Conservation (phyloP, 2,888 invertebrate species). For the Zele albiditarsus region DNA sequence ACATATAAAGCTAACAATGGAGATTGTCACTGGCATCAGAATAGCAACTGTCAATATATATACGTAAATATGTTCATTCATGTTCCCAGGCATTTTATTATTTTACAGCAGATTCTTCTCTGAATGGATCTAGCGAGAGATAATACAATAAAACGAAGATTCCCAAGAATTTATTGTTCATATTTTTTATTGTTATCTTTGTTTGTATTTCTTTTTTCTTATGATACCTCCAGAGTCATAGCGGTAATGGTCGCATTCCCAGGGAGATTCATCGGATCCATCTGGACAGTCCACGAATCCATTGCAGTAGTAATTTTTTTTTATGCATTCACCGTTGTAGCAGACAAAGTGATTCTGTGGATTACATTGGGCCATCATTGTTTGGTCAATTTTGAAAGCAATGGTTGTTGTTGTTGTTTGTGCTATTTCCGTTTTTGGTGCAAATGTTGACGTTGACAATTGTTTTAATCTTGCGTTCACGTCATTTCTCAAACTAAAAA, state of each 20-base stretch:
- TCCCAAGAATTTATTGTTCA: conserved; percentile 37
- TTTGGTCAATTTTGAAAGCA: not conserved
- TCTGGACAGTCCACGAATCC: conserved; percentile 75
- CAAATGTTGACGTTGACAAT: not conserved
- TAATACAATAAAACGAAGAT: conserved; percentile 21
- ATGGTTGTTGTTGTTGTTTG: not conserved
- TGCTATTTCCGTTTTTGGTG: not conserved
- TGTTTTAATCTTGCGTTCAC: conserved; percentile 2
- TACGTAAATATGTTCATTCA: conserved; percentile 5
- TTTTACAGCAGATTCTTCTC: conserved; percentile 43
- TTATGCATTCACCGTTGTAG: conserved; percentile 75
- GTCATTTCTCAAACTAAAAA: conserved; percentile 37
- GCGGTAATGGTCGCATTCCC: conserved; percentile 45
- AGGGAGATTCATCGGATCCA: conserved; percentile 76
- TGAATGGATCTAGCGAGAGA: conserved; percentile 13
- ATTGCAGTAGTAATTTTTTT: conserved; percentile 75
- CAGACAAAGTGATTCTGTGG: conserved; percentile 65
- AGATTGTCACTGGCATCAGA: not conserved
- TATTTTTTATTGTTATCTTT: conserved; percentile 22
- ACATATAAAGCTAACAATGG: not conserved
- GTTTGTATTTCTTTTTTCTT: not conserved
- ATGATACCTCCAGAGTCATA: conserved; percentile 47
- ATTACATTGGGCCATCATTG: conserved; percentile 28
- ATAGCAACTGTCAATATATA: not conserved
- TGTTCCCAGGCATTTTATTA: conserved; percentile 43